A percentile compares a stretch with the other conserved stretches of the same genome.
Conservation (phyloP, 2,888 invertebrate species). For the Drosophila leonis region DNA sequence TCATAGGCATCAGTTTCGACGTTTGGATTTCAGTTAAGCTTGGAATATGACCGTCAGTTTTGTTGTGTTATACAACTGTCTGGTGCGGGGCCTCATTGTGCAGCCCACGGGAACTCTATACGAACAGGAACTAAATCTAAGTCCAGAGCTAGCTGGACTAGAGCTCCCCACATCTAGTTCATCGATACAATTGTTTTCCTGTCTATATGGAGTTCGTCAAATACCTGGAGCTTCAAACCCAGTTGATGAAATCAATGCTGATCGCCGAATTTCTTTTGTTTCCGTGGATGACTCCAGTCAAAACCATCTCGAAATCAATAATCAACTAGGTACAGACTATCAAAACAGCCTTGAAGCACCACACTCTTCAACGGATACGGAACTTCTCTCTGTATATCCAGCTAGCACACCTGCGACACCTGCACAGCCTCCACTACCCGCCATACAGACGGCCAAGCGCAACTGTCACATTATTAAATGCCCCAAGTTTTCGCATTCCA, state of each 20-base stretch:
- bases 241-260: neutral
- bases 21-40: neutral
- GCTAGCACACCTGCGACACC: neutral
- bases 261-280: conserved; percentile 4
- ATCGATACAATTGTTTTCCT: conserved; percentile 14
- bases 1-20: conserved; percentile 5
- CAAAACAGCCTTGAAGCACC: neutral
- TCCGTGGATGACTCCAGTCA: neutral
- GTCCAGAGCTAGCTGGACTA: neutral
- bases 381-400: neutral
- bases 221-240: neutral
- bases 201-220: conserved; percentile 8
- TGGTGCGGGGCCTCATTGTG: conserved; percentile 28
- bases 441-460: conserved; percentile 8
- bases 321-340: neutral
- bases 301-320: neutral
- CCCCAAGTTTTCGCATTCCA: conserved; percentile 25
- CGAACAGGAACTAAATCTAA: neutral
- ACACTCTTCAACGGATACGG: conserved; percentile 2
- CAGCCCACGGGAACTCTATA: conserved; percentile 6
- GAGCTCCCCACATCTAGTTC: neutral
- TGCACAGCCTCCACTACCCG: neutral
- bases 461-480: conserved; percentile 52
- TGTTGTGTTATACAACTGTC: conserved; percentile 40
- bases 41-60: conserved; percentile 32